Evolutionary conservation across 2,113 vertebrate genomes (phyloP).

Genomic region (Nothobranchius kuhntae): DNA sequence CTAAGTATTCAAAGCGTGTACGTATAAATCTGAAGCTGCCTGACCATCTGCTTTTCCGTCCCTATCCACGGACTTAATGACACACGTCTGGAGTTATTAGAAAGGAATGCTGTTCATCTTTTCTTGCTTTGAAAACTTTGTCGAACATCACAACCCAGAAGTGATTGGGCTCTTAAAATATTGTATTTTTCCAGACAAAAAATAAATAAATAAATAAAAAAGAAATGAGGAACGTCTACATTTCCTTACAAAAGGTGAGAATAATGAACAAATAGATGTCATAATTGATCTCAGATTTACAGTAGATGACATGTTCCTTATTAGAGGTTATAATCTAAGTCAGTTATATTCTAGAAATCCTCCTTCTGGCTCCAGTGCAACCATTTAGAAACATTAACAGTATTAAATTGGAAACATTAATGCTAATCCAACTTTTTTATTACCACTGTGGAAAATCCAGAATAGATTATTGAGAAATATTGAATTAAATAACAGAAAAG

Average conservation of each 20-base stretch:
- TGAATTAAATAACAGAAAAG: too few species aligned
- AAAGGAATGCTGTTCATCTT: constrained; percentile 27
- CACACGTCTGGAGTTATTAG: constrained; percentile 12
- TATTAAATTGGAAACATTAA: too few species aligned
- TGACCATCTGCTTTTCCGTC: constrained; percentile 2
- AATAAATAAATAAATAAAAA: not conserved
- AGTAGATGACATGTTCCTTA: constrained; percentile 48
- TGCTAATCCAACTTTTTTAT: constrained; percentile 24
- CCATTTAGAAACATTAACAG: constrained; percentile 5
- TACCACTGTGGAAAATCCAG: constrained; percentile 1
- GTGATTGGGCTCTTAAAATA: constrained; percentile 10
- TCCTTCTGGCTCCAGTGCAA: constrained; percentile 13
- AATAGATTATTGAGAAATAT: constrained; percentile 31
- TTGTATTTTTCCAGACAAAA: not conserved
- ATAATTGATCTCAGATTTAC: constrained; percentile 27
- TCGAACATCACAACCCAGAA: constrained; percentile 22
- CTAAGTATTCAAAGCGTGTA: not conserved
- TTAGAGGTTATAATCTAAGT: constrained; percentile 29
- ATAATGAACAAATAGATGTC: constrained; percentile 8
- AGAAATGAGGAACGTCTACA: not conserved
- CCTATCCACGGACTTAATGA: constrained; percentile 12
- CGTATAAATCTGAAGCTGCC: not conserved
- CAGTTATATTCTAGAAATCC: constrained; percentile 30
- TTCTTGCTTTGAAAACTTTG: constrained; percentile 31
- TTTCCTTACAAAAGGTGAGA: not conserved